These are phyloP conservation scores for Pelodytes ibericus DNA, from an alignment of 2,797 vertebrate species.

Conservation along the genomic window DNA sequence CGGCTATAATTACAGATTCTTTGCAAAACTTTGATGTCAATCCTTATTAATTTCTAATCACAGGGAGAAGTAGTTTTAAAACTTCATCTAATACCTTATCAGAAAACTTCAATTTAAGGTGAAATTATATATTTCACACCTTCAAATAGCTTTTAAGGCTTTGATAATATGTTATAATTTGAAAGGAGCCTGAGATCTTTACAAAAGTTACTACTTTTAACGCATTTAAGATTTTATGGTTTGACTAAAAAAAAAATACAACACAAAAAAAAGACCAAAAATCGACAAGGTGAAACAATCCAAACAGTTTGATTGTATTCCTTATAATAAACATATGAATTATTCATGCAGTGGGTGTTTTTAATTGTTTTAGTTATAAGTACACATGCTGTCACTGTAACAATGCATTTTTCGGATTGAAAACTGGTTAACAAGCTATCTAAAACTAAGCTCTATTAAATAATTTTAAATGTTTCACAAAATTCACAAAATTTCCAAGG, in stretches of 20 bases:
- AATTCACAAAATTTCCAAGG: no score
- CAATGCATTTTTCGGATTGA: background rate
- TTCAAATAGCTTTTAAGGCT: conserved; percentile 56
- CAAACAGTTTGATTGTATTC: background rate
- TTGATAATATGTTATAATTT: conserved; percentile 57
- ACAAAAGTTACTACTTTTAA: conserved; percentile 56
- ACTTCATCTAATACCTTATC: conserved; percentile 61
- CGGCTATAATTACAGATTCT: conserved; percentile 76
- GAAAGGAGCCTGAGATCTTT: conserved; percentile 42
- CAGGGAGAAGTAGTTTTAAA: conserved; percentile 67
- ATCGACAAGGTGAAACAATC: background rate
- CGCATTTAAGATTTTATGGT: conserved; percentile 59
- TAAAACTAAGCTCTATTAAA: no score
- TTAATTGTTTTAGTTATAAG: background rate
- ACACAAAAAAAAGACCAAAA: no score
- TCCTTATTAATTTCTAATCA: conserved; percentile 81
- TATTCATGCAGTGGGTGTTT: background rate
- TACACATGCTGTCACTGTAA: background rate
- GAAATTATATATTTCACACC: conserved; percentile 61
- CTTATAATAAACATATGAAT: background rate
- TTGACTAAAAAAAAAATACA: background rate
- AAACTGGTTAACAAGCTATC: background rate
- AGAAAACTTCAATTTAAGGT: conserved; percentile 59
- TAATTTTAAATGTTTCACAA: no score
- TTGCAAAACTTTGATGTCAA: conserved; percentile 74